Base-by-base conservation (phyloP, 2,888 invertebrate genomes). In the Alloplasta piceator region DNA sequence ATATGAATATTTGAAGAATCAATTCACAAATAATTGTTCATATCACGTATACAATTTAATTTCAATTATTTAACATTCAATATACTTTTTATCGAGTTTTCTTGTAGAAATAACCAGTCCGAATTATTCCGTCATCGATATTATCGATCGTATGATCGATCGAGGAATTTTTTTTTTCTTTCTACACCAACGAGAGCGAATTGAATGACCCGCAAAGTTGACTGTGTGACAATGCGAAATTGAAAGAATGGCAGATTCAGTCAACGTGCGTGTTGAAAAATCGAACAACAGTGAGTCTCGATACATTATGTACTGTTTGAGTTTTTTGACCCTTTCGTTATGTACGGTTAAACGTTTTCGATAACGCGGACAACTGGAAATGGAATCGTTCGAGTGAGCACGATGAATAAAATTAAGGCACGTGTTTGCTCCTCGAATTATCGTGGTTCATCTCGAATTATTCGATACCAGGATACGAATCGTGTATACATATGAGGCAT, bases 331-430 rank as follows among this genome's bases (percentile, higher is more conserved):
- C 63, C 43, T 70, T 70, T 76, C 38, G 63, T 76, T 76, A 26
- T 55, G 56, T 39, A 9, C 46, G 26, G 36, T 76, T 55, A 55
- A 63, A 63, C 16, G 61, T 56, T 68, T 38, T 46, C 55, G 68
- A 55, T 68, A 26, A 26, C 26, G 26, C 43, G 16, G 68, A 14
- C 26, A 43, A 14, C 14, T 9, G 16, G 48, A 58, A 66, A 76
- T 61, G 60, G 68, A 46, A 70, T 70, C 76, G 76, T 76, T 63
- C 70, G 76, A 76, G 68, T 46, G 76, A 76, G 39, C 70, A 76
- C 76, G 70, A 70, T 70, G 76, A 76, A 76, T 76, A 56, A 70
- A 46, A 63, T 36, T 48, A 38, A 14, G 16, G 50, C 10, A 52
- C 41, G 41, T 38, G 38, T 14, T 50, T 12, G 14, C 39, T 41